Percentiles rank a stretch among this genome's conserved stretches.
Conservation (phyloP, 2,113 vertebrate genomes). For the Chaetorhynchus papuensis region DNA sequence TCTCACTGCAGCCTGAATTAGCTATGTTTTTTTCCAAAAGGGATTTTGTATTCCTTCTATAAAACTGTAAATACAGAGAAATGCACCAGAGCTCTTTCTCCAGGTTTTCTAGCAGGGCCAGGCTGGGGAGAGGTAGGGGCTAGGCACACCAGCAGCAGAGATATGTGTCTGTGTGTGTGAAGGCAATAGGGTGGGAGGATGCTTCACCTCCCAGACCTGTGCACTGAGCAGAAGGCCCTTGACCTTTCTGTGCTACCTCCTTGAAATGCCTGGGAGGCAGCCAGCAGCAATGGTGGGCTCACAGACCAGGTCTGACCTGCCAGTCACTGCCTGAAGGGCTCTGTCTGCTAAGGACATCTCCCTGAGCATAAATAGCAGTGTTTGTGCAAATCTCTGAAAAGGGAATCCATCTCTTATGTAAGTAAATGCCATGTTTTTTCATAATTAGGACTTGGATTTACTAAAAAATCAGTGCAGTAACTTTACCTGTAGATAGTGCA, state of each 20-base stretch:
- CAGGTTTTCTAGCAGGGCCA: background rate
- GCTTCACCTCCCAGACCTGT: background rate
- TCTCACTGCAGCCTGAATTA: conserved; percentile 28
- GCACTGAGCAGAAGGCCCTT: background rate
- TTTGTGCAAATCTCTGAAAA: conserved; percentile 52
- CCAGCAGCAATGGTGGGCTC: background rate
- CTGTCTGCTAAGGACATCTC: conserved; percentile 13
- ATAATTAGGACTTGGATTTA: conserved; percentile 54
- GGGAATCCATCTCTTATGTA: conserved; percentile 51
- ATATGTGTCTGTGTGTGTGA: background rate
- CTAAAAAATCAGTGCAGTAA: conserved; percentile 66
- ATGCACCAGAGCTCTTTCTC: background rate
- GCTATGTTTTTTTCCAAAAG: conserved; percentile 29
- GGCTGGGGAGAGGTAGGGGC: background rate
- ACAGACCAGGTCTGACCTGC: background rate
- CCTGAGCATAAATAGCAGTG: conserved; percentile 10
- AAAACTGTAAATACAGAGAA: conserved; percentile 36
- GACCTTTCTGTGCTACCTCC: background rate
- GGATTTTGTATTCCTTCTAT: conserved; percentile 28
- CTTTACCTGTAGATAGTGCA: conserved; percentile 70
- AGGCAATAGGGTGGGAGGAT: background rate
- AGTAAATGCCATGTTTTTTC: conserved; percentile 11
- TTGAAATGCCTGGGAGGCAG: background rate
- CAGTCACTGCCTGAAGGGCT: background rate
- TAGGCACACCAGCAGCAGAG: background rate